A percentile compares a stretch with the other conserved stretches of the same genome.
phyloP scores from a whole-genome alignment of 2,113 vertebrate genomes.

The Cyanoliseus patagonus region DNA sequence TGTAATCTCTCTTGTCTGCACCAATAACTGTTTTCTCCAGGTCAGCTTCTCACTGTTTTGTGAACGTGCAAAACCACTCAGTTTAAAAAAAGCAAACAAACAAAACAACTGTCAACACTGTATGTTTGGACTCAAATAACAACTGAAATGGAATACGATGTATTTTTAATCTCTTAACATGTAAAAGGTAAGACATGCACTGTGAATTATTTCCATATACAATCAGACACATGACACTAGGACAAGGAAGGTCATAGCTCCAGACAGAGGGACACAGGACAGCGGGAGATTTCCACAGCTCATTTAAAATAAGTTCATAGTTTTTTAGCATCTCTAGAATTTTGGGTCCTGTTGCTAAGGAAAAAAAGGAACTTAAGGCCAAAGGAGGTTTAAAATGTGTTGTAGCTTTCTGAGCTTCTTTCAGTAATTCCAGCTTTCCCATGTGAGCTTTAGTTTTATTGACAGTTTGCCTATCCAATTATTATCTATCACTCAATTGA shows the following conservation, averaged over 20 bases:
- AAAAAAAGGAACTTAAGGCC: neutral
- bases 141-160: neutral
- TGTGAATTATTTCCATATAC: constrained; percentile 35
- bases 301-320: constrained; percentile 51
- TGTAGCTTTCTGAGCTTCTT: neutral
- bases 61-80: neutral
- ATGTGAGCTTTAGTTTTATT: neutral
- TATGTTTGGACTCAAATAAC: neutral
- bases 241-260: constrained; percentile 52
- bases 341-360: constrained; percentile 13
- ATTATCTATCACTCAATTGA: neutral
- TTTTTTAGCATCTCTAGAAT: constrained; percentile 42
- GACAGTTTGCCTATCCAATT: neutral
- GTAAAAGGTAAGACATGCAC: neutral
- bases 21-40: neutral
- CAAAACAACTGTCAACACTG: neutral
- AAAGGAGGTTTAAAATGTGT: neutral
- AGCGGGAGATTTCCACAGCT: constrained; percentile 51
- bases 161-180: neutral
- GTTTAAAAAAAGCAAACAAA: neutral
- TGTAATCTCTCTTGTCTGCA: neutral
- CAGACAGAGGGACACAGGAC: constrained; percentile 35
- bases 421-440: neutral
- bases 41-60: neutral
- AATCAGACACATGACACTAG: neutral